These are phyloP conservation scores for Oryctes rhinoceros DNA, from an alignment of 1,140 invertebrate species.

Conservation along the genomic window DNA sequence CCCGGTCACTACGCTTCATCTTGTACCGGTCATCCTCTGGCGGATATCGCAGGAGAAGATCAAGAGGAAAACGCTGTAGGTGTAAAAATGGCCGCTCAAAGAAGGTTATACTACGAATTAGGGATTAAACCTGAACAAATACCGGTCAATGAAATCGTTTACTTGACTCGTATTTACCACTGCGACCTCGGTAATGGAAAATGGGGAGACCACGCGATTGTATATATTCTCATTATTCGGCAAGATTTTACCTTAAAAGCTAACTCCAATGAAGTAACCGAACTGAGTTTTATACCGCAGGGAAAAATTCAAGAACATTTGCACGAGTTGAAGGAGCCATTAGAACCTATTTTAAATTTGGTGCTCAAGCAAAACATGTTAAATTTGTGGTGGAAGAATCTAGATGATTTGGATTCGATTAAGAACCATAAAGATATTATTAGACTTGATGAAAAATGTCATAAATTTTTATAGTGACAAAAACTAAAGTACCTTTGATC, in stretches of 20 bases:
- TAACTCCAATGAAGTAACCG: conserved; percentile 90
- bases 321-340: conserved; percentile 69
- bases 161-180: conserved; percentile 90
- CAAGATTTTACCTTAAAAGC: conserved; percentile 79
- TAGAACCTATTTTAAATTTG: conserved; percentile 95
- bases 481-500: too few relatives aligned
- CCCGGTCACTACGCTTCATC: conserved; percentile 90
- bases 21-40: conserved; percentile 96
- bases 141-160: conserved; percentile 76
- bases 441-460: neutral
- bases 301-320: conserved; percentile 74
- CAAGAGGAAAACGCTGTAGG: conserved; percentile 81
- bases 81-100: conserved; percentile 82
- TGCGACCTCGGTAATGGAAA: conserved; percentile 75
- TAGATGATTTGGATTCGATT: conserved; percentile 76
- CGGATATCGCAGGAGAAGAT: conserved; percentile 76
- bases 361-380: conserved; percentile 77
- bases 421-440: conserved; percentile 67
- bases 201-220: conserved; percentile 97
- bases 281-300: conserved; percentile 78
- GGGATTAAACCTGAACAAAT: conserved; percentile 76
- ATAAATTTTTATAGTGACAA: neutral
- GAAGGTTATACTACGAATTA: conserved; percentile 87
- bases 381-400: conserved; percentile 90
- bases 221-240: conserved; percentile 90